Evolutionary conservation across 2,113 vertebrate species (phyloP).

Genomic region (Ochotona curzoniae): DNA sequence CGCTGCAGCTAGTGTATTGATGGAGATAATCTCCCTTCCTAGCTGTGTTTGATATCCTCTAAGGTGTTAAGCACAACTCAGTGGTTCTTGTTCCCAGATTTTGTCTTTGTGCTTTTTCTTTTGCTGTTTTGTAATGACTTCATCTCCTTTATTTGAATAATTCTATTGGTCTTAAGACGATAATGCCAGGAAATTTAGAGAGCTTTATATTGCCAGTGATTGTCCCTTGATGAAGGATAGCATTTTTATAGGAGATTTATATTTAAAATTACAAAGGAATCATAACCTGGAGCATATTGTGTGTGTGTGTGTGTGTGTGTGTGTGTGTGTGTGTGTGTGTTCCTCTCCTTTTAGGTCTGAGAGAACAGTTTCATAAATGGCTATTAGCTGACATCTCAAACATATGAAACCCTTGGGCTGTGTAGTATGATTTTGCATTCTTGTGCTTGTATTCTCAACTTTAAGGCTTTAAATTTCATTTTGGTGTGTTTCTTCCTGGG

Average conservation of each 20-base stretch:
- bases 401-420: background rate
- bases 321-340: background rate
- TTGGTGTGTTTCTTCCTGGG: constrained; percentile 23
- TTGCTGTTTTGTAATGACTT: constrained; percentile 20
- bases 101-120: background rate
- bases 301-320: constrained; percentile 5
- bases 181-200: background rate
- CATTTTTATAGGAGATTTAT: constrained; percentile 27
- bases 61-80: background rate
- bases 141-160: background rate
- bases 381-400: constrained; percentile 37
- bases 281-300: background rate
- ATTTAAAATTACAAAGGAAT: constrained; percentile 35
- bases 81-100: constrained; percentile 4
- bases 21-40: background rate
- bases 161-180: constrained; percentile 34
- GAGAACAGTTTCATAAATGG: constrained; percentile 52
- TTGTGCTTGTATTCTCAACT: background rate
- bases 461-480: constrained; percentile 17
- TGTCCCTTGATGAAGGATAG: background rate
- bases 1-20: background rate
- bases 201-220: background rate
- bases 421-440: constrained; percentile 17
- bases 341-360: background rate
- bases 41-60: background rate